Evolutionary conservation across 2,797 vertebrate genomes (phyloP).

Genomic region (Parauchenoglanis punctatus): DNA sequence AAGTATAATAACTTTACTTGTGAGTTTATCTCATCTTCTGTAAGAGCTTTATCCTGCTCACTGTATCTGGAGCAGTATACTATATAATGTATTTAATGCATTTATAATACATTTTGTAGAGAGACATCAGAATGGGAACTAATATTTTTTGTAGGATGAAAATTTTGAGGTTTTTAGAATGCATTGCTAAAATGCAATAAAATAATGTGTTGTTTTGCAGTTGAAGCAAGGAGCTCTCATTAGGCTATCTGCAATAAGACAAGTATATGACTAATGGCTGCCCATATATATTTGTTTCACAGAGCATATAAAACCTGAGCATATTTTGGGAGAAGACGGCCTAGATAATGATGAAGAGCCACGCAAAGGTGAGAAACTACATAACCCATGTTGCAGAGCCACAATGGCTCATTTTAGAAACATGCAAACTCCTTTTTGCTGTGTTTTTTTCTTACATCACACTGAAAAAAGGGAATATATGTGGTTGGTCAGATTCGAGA

Average conservation of each 20-base stretch:
- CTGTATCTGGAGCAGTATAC: neutral
- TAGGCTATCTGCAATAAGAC: neutral
- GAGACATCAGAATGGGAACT: neutral
- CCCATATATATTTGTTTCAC: conserved; percentile 55
- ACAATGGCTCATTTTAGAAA: neutral
- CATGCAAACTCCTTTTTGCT: neutral
- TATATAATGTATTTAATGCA: neutral
- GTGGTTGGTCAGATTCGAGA: neutral
- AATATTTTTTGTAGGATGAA: neutral
- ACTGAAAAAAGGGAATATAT: neutral
- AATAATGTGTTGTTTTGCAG: neutral
- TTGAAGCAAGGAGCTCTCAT: neutral
- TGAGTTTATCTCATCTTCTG: neutral
- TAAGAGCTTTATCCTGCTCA: neutral
- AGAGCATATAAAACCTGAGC: conserved; percentile 92
- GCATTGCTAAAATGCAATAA: neutral
- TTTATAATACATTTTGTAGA: neutral
- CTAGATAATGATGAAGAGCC: conserved; percentile 90
- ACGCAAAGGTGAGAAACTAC: conserved; percentile 82
- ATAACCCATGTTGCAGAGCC: neutral
- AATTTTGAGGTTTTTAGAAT: neutral
- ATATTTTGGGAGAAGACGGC: conserved; percentile 89
- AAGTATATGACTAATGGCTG: neutral
- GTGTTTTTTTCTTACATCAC: neutral
- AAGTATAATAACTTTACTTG: neutral